Conservation (phyloP, 2,113 vertebrate species). For the Pterocles orientalis region DNA sequence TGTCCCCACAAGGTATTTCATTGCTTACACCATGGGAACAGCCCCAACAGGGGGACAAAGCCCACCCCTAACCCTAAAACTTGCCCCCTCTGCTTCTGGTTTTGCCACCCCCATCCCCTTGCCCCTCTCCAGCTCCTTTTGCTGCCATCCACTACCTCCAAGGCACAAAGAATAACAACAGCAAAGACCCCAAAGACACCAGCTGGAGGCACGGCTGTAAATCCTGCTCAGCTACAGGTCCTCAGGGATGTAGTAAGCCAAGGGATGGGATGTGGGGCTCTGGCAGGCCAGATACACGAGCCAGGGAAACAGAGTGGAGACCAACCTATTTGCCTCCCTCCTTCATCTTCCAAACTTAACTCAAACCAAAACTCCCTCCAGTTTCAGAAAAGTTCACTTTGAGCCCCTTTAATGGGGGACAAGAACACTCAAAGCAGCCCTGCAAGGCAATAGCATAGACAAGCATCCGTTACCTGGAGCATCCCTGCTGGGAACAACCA, state of each 20-base stretch:
- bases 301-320: rapidly evolving
- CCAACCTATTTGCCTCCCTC: neutral
- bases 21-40: neutral
- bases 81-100: neutral
- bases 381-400: neutral
- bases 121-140: neutral
- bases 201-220: neutral
- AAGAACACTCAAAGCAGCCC: neutral
- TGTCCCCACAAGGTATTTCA: neutral
- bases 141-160: neutral
- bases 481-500: neutral
- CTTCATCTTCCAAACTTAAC: neutral
- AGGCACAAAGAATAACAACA: neutral
- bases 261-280: neutral
- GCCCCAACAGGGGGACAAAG: neutral
- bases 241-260: rapidly evolving
- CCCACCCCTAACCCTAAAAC: neutral
- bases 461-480: neutral
- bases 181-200: neutral
- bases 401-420: neutral
- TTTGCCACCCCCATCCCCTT: neutral
- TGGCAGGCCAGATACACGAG: neutral
- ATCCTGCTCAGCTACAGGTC: neutral
- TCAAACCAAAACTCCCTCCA: neutral
- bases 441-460: neutral